phyloP scores from a whole-genome alignment of 2,113 vertebrate genomes.

The Chaetura pelagica region DNA sequence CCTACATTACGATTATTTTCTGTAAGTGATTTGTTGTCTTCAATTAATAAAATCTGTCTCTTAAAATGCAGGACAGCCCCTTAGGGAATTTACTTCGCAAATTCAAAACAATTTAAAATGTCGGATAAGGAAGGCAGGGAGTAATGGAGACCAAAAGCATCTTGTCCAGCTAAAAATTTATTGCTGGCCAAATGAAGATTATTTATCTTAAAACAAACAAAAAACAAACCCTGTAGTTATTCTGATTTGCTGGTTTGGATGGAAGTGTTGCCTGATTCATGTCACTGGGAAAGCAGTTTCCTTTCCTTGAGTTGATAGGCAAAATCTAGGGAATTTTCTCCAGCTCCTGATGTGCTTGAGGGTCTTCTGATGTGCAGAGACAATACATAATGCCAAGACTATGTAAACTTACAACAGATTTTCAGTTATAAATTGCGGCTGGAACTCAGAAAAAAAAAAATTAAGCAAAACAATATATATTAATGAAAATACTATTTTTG shows the following conservation, averaged over 20 bases:
- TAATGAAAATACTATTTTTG: neutral
- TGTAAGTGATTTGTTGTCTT: constrained; percentile 77
- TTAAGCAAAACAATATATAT: neutral
- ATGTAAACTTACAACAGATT: neutral
- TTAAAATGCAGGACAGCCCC: constrained; percentile 58
- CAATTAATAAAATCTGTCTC: constrained; percentile 74
- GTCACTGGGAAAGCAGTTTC: neutral
- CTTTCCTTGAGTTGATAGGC: neutral
- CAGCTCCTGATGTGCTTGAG: neutral
- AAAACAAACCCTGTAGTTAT: neutral
- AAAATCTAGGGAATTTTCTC: neutral
- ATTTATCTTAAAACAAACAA: constrained; percentile 15
- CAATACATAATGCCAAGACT: neutral
- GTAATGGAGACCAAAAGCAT: constrained; percentile 29
- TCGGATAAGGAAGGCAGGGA: neutral
- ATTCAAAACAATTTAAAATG: constrained; percentile 64
- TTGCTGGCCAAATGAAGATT: neutral
- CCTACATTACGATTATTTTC: constrained; percentile 63
- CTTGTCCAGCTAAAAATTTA: constrained; percentile 11
- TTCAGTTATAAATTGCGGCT: neutral
- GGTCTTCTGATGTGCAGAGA: neutral
- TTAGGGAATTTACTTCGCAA: constrained; percentile 67
- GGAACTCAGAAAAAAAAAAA: neutral
- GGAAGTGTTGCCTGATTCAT: neutral
- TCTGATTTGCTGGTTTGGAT: neutral